Base-by-base conservation (phyloP, 53 echinoderm and acorn worm genomes). In the Echinometra lucunter region DNA sequence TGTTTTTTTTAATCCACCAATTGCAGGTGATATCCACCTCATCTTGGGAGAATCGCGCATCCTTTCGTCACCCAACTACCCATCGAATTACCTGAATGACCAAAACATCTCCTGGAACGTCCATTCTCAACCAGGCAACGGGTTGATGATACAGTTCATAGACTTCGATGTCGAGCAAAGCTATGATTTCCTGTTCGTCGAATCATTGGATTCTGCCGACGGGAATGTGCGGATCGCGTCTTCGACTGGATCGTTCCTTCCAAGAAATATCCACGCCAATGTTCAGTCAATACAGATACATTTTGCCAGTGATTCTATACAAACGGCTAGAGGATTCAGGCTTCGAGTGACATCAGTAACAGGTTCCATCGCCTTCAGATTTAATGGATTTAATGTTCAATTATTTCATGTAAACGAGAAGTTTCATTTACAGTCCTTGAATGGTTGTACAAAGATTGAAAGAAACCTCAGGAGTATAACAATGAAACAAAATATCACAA, bases 231-330 rank as follows among this genome's bases (percentile, higher is more conserved):
- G 28, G 47, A 85, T 85, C 11, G 85, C 85, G 11, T 17, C 85
- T 28, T 49, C 49, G 27, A 85, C 85, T 12, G 47, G 85, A 2
- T n/a, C 15, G 11, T 49, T 49, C 4, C 11, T 49, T n/a, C 49
- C 49, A 15, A 85, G 85, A 81, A 23, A 85, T 49, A 85, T 85
- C 27, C 85, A 85, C 13, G 85, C 25, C 85, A 47, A 49, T 25
- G 12, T 85, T 9, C 16, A 27, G 30, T 40, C n/a, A 30, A 47
- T 85, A 85, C 2, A 47, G 12, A 37, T 85, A 12, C 85, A 28
- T 49, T 85, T 47, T 49, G 13, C 12, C 45, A 49, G 81, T 85
- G 85, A 85, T 28, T 49, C 23, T 44, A 6, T 5, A 27, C 1
- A 9, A 9, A 49, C 15, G 7, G 27, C 1, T 11, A n/a, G 25